Percentiles rank a stretch among this genome's conserved stretches.
phyloP scores from a whole-genome alignment of 2,113 vertebrate genomes.

The Aegithalos caudatus region DNA sequence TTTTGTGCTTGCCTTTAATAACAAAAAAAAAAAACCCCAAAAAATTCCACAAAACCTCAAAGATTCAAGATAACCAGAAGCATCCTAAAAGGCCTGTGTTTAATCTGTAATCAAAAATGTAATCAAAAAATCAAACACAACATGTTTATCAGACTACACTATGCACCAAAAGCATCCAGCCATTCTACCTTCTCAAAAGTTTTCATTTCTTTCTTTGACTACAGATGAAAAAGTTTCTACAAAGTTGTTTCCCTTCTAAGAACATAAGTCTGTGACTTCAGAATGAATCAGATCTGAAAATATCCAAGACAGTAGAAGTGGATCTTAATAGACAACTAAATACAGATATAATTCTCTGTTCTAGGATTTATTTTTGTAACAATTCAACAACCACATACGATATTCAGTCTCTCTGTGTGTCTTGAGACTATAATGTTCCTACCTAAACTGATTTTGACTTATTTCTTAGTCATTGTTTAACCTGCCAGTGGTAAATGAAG shows the following conservation, averaged over 20 bases:
- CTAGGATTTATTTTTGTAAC: not conserved
- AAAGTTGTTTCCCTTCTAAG: not conserved
- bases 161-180: not conserved
- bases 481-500: not conserved
- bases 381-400: not conserved
- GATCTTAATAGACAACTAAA: not conserved
- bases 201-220: not conserved
- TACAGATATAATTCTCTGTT: not conserved
- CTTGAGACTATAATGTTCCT: not conserved
- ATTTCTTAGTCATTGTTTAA: not conserved
- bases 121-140: too few relatives aligned
- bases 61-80: not conserved
- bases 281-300: not conserved
- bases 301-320: not conserved
- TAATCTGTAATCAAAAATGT: not conserved
- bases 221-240: not conserved
- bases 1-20: not conserved
- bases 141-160: not conserved
- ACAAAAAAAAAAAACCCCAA: not conserved
- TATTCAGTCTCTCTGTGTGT: not conserved
- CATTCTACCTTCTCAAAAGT: not conserved
- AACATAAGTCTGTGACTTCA: not conserved
- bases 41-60: not conserved
- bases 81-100: not conserved
- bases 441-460: not conserved